Percentiles rank a stretch among this genome's conserved stretches.
Conservation (phyloP, 2,113 vertebrate species). For the Fulmarus glacialis region DNA sequence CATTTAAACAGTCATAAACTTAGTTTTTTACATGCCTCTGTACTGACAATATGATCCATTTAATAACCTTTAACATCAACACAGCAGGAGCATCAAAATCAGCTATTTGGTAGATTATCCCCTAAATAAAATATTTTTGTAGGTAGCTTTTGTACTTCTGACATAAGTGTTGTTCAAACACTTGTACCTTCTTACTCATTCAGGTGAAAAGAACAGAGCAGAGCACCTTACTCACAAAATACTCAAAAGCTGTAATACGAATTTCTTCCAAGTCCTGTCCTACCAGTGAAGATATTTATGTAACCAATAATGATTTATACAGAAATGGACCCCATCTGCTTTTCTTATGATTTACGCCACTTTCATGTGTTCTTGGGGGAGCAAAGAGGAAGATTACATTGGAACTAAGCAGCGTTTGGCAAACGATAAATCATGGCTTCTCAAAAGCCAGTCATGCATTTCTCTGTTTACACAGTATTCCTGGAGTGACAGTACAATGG, state of each 20-base stretch:
- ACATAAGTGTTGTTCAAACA: not conserved
- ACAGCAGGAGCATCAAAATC: not conserved
- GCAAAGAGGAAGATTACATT: not conserved
- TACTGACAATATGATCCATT: not conserved
- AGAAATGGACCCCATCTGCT: not conserved
- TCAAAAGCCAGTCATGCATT: not conserved
- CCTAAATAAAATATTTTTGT: not conserved
- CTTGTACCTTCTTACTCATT: not conserved
- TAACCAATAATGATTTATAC: not conserved
- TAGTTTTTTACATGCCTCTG: not conserved
- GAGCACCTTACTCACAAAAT: not conserved
- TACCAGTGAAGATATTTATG: not conserved
- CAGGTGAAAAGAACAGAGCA: not conserved
- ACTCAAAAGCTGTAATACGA: not conserved
- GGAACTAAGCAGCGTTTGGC: not conserved
- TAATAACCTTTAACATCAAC: not conserved
- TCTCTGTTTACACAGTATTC: constrained; percentile 14
- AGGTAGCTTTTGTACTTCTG: not conserved
- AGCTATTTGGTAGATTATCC: not conserved
- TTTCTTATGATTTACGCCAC: not conserved
- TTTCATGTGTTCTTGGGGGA: not conserved
- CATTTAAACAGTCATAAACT: not conserved
- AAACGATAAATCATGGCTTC: not conserved
- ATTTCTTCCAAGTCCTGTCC: not conserved
- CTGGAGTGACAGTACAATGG: not conserved